Evolutionary conservation across 1,140 invertebrate genomes (phyloP), one percentile per base, ranked within the genome.

Genomic region (Drosophila punjabiensis): DNA sequence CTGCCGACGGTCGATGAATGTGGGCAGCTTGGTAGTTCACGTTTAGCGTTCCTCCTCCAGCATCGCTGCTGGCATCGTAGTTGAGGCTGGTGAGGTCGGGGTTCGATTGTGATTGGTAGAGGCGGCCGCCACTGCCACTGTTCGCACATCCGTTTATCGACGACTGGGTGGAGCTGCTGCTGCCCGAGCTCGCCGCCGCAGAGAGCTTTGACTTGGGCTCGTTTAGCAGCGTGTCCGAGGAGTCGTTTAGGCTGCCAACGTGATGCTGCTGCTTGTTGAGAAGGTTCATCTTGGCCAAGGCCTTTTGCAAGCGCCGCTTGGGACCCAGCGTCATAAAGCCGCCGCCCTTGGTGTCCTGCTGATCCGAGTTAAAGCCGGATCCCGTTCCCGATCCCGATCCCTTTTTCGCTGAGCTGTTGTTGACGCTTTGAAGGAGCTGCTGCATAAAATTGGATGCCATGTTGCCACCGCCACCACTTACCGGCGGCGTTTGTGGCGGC

Each of bases 251-350:
- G 35, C 82, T 82, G 67, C 73, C 68, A 8, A 71, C 83, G 24
- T 80, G 60, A 37, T 82, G 87, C 14, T 81, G 68, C 93, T 96
- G 97, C 94, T 98, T 98, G 87, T 97, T 97, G 78, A 98, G 95
- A 87, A 98, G 95, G 92, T 98, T 98, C 95, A 98, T 97, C 93
- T 98, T 98, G 94, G 96, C 97, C 73, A 98, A 94, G 60, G 97
- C 97, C 94, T 97, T 98, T 79, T 97, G 97, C 50, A 99, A 93
- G 83, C 96, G 95, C 63, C 96, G 95, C 86, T 97, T 98, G 24
- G 97, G 96, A 13, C 96, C 97, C 50, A 98, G 94, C 30, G 97
- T 98, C 96, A 98, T 98, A 81, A 98, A 98, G 66, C 96, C 92
- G 66, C 96, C 91, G 10, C 89, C 96, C 89, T 96, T 96, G 71